Percentiles rank a stretch among this genome's conserved stretches.
Conservation (phyloP, 2,113 vertebrate species). For the Lampris megalopsis region DNA sequence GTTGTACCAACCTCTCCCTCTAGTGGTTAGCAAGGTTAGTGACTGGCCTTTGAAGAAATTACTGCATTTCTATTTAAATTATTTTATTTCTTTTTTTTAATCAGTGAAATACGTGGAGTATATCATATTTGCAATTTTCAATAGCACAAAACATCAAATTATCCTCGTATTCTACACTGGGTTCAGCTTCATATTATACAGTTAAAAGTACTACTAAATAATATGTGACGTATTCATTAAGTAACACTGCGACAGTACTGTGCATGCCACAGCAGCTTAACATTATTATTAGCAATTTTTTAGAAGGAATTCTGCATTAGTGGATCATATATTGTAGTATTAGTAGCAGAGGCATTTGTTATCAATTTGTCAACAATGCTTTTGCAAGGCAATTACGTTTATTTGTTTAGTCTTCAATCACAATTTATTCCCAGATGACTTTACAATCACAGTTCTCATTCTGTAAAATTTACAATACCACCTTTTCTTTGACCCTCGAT, state of each 20-base stretch:
- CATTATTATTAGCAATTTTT: neutral
- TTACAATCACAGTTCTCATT: too few relatives aligned
- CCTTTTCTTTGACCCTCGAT: too few relatives aligned
- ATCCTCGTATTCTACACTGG: too few relatives aligned
- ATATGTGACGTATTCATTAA: neutral
- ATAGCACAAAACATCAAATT: too few relatives aligned
- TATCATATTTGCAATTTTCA: neutral
- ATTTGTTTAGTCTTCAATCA: too few relatives aligned
- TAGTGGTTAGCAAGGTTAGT: conserved; percentile 32
- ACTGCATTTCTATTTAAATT: neutral
- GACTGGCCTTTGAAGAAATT: neutral
- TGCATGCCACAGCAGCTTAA: neutral
- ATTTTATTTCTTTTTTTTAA: neutral
- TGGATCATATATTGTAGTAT: neutral
- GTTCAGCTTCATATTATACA: neutral
- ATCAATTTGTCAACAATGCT: too few relatives aligned
- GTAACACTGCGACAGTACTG: neutral
- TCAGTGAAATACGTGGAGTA: neutral
- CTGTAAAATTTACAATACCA: too few relatives aligned
- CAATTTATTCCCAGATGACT: too few relatives aligned
- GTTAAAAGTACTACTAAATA: too few relatives aligned
- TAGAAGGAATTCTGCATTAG: neutral
- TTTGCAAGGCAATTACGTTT: too few relatives aligned
- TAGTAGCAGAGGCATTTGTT: too few relatives aligned
- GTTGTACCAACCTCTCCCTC: conserved; percentile 35